Conservation (phyloP, 2,113 vertebrate species). For the Eleginops maclovinus region DNA sequence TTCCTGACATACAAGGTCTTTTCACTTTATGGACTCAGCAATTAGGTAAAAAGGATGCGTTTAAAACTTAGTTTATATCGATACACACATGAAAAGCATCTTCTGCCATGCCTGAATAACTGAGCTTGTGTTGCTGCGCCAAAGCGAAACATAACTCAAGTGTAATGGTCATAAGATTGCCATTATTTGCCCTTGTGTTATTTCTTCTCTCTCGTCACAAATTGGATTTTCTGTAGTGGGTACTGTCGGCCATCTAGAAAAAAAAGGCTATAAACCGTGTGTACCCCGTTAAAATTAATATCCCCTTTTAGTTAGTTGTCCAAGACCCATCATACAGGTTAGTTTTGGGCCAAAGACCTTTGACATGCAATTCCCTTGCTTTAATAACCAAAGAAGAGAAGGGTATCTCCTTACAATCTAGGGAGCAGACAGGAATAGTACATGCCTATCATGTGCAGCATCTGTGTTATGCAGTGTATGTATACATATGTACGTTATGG, state of each 20-base stretch:
- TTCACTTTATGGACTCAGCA: not conserved
- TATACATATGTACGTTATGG: slow-evolving; percentile 11
- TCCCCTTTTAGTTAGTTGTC: too few species aligned
- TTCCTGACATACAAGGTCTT: slow-evolving; percentile 38
- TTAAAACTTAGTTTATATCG: slow-evolving; percentile 5
- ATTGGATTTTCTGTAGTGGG: not conserved
- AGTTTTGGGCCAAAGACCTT: too few species aligned
- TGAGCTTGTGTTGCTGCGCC: not conserved
- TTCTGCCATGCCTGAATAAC: not conserved
- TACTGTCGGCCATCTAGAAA: not conserved
- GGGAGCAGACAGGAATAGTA: not conserved
- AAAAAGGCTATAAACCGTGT: too few species aligned
- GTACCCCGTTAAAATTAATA: too few species aligned
- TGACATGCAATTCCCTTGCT: too few species aligned
- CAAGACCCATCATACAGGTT: too few species aligned
- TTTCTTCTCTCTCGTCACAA: not conserved
- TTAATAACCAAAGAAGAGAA: not conserved
- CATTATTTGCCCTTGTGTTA: not conserved
- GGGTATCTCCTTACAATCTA: not conserved
- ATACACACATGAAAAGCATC: not conserved
- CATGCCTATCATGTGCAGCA: slow-evolving; percentile 18
- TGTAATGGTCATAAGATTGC: not conserved
- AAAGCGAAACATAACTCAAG: not conserved
- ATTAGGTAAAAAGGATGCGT: slow-evolving; percentile 29
- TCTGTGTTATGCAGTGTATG: not conserved